Evolutionary conservation across 1,140 invertebrate genomes (phyloP).

Genomic region (Eueides isabella): DNA sequence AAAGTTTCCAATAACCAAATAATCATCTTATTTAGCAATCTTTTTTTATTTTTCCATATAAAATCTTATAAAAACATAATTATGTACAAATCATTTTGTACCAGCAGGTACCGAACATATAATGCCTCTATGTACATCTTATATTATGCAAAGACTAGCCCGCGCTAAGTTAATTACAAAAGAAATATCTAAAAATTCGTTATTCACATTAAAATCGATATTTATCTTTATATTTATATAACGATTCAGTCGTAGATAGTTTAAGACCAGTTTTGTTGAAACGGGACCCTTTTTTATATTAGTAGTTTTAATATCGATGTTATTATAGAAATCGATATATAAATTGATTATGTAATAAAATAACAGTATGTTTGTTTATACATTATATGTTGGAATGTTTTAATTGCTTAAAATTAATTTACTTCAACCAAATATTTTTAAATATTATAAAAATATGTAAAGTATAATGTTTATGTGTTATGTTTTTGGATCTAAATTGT

Average conservation of each 20-base stretch:
- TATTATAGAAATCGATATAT: too few relatives aligned
- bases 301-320: neutral
- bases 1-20: neutral
- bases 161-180: slow-evolving; percentile 48
- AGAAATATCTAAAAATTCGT: slow-evolving; percentile 50
- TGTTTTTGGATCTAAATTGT: too few relatives aligned
- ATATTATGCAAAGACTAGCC: slow-evolving; percentile 47
- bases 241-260: neutral
- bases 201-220: slow-evolving; percentile 44
- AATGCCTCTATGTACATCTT: slow-evolving; percentile 56
- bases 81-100: slow-evolving; percentile 46
- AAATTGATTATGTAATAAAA: too few relatives aligned
- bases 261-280: neutral
- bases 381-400: neutral
- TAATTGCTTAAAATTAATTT: neutral
- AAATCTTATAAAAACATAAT: slow-evolving; percentile 28
- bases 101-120: slow-evolving; percentile 47
- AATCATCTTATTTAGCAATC: neutral
- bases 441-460: neutral
- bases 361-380: too few relatives aligned
- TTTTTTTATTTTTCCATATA: slow-evolving; percentile 17
- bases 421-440: neutral
- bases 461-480: too few relatives aligned
- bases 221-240: slow-evolving; percentile 18
- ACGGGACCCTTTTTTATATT: neutral